Base-by-base conservation (phyloP, 2,113 vertebrate species). In the Falco punctatus region DNA sequence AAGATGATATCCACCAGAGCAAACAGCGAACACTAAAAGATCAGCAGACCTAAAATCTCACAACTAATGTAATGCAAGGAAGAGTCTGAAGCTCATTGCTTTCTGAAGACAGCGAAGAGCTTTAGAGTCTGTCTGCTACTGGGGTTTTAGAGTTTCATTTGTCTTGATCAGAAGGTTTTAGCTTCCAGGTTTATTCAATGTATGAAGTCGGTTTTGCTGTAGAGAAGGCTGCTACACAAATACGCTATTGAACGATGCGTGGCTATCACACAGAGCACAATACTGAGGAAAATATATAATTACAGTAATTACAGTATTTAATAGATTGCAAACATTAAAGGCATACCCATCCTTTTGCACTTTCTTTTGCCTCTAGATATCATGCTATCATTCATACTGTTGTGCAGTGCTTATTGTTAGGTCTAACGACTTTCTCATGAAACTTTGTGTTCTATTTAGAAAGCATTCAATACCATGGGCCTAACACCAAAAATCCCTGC, bases 231-330 rank as follows among this genome's bases (percentile, higher is more conserved):
- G 24, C 28, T 89, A 55, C 17, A 67, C 78, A 86, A 97, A 86
- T 17, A 84, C 23, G 16, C 22, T 93, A 22, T 64, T 90, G 66
- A 90, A 35, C 11, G 6, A 81, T 86, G 35, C 15, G 82, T 91
- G 81, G n/a, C 57, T 95, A 44, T 94, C 27, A 67, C 22, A 77
- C 15, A 85, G 44, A 69, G 22, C 24, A 52, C 61, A 88, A 38
- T 86, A 70, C 17, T 79, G 49, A 85, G 17, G 15, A 93, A n/a
- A 86, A 14, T 42, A 67, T 62, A 42, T 74, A 96, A 94, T 86
- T 94, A 81, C 55, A 84, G 57, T 86, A 78, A 92, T 93, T 81
- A 71, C 71, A 95, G 46, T 89, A 86, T 52, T 65, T 59, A 91
- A 52, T 90, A 81, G 32, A 71, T 81, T 6, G 35, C 32, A 92